Evolutionary conservation across 1,140 invertebrate species (phyloP).

Genomic region (Hyphantria cunea): DNA sequence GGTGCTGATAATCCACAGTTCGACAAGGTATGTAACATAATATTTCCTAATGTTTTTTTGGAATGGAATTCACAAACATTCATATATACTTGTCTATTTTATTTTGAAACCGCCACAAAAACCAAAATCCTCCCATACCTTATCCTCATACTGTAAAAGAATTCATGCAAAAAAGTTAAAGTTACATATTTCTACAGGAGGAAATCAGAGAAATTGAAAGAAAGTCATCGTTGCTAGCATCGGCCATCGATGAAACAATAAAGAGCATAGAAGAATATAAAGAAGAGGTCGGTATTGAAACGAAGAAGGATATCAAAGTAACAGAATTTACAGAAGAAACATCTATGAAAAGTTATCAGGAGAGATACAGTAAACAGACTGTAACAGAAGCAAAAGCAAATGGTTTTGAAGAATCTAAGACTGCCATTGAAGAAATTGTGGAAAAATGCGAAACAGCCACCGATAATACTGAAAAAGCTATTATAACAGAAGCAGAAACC

Average conservation of each 20-base stretch:
- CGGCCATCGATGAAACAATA: conserved; percentile 66
- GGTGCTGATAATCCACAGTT: conserved; percentile 27
- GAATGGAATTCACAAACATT: not conserved
- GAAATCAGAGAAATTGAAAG: conserved; percentile 65
- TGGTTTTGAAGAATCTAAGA: no score
- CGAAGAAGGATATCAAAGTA: conserved; percentile 30
- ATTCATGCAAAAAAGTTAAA: not conserved
- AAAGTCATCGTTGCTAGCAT: conserved; percentile 62
- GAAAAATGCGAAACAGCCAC: not conserved
- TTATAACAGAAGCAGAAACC: conserved; percentile 2
- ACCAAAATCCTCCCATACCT: no score
- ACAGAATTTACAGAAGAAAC: conserved; percentile 27
- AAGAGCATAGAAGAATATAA: conserved; percentile 71
- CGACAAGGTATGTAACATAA: conserved; percentile 31
- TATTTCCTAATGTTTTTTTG: not conserved
- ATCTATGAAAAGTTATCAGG: conserved; percentile 8
- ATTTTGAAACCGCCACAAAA: not conserved
- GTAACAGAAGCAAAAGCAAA: conserved; percentile 1
- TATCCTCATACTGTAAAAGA: not conserved
- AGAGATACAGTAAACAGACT: not conserved
- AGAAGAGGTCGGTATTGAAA: conserved; percentile 52
- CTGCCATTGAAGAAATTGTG: no score
- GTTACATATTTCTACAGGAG: conserved; percentile 41
- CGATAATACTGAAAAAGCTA: not conserved
- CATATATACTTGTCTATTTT: not conserved